phyloP scores from a whole-genome alignment of 2,797 vertebrate genomes.

The Eleutherodactylus coqui region DNA sequence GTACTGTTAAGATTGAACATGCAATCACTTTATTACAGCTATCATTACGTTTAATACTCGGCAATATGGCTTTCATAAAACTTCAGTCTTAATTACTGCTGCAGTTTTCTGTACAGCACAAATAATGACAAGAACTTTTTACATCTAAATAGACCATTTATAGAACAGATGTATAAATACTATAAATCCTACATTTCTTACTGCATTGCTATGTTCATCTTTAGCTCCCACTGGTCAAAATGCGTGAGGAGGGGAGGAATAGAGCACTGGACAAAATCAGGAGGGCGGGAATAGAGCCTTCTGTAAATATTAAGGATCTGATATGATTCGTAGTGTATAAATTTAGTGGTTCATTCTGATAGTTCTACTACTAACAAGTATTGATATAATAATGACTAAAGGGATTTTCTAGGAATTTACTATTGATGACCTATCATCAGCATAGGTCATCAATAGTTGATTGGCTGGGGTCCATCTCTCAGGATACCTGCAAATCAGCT shows the following conservation, averaged over 20 bases:
- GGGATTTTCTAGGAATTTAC: no score
- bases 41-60: slow-evolving; percentile 55
- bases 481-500: no score
- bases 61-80: slow-evolving; percentile 55
- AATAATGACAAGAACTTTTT: slow-evolving; percentile 18
- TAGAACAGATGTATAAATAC: background rate
- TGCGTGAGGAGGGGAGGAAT: background rate
- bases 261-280: background rate
- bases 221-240: background rate
- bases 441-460: no score
- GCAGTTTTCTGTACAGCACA: background rate
- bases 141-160: slow-evolving; percentile 4
- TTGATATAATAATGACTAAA: no score
- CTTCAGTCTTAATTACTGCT: slow-evolving; percentile 52
- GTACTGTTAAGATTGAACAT: slow-evolving; percentile 54
- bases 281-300: background rate
- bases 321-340: background rate
- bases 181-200: background rate
- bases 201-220: background rate
- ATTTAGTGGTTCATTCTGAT: background rate
- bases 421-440: no score
- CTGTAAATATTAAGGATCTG: background rate
- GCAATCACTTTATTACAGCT: slow-evolving; percentile 54
- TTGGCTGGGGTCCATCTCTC: no score
- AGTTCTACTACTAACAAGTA: no score